Base-by-base conservation (phyloP, 2,113 vertebrate species). In the Pao palembangensis region DNA sequence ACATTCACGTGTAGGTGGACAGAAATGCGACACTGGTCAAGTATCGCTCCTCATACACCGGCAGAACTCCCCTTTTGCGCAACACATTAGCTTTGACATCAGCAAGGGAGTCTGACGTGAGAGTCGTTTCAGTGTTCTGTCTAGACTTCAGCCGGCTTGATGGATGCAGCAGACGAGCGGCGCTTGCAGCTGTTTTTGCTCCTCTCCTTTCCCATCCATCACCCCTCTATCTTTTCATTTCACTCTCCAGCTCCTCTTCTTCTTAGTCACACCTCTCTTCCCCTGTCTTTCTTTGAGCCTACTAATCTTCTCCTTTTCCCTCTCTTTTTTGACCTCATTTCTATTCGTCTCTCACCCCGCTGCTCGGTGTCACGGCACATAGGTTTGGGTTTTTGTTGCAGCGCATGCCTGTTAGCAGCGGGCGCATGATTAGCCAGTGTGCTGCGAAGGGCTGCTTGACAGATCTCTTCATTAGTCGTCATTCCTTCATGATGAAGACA, bases 131-230 rank as follows among this genome's bases (percentile, higher is more conserved):
- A 55, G 50, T 71, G 55, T 54, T 41, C 72, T 58, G 55, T 77
- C 72, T 69, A 8, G 61, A 69, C 72, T 43, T 73, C 75, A 65
- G 31, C 58, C 19, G 73, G 58, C 58, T 75, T 80, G 82, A 86
- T 83, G 75, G 78, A 82, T 78, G 76, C 73, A 42, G 49, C 51
- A 75, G 80, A 78, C 42, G 60, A 69, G 67, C 58, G 54, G 50
- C 67, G 81, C 78, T 81, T 1, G 56, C 23, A 52, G 79, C 77
- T 83, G 75, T 80, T 85, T 83, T 70, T 78, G 46, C 71, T 70
- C 73, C 72, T 68, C 73, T 82, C 64, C 54, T 34, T 62, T 73
- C 16, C 74, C 74, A 83, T 85, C 78, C 62, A 74, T 87, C 85
- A 85, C 70, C 15, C 34, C 73, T 70, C 69, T 64, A 62, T 71